phyloP scores from a whole-genome alignment of 1,140 invertebrate species.

The Cecropterus lyciades region DNA sequence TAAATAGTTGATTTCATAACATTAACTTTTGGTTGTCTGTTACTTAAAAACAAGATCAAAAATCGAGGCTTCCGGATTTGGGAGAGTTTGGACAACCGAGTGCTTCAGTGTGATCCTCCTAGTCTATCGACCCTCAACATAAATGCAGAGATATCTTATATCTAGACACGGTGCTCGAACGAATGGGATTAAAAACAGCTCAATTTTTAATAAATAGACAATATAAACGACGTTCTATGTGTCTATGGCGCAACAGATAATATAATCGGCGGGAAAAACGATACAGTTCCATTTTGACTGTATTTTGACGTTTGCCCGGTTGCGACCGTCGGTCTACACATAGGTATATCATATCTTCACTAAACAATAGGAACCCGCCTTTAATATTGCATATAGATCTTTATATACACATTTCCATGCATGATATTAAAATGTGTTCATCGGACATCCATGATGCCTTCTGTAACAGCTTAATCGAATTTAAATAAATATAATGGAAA shows the following conservation, averaged over 20 bases:
- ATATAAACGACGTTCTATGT: too few relatives aligned
- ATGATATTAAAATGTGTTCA: slow-evolving; percentile 1
- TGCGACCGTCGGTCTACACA: too few relatives aligned
- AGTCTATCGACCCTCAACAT: background rate
- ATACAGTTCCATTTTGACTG: too few relatives aligned
- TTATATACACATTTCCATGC: background rate
- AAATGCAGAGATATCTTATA: background rate
- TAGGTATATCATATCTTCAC: too few relatives aligned
- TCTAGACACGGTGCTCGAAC: too few relatives aligned
- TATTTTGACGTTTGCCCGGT: too few relatives aligned
- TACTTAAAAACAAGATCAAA: slow-evolving; percentile 79
- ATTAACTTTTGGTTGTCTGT: slow-evolving; percentile 84
- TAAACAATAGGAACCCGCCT: slow-evolving; percentile 23
- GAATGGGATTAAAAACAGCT: too few relatives aligned
- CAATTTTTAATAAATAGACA: too few relatives aligned
- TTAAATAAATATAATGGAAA: slow-evolving; percentile 28
- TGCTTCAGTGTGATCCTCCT: slow-evolving; percentile 40
- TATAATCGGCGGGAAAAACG: too few relatives aligned
- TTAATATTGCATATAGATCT: background rate
- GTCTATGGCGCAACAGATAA: too few relatives aligned
- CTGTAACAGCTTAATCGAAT: slow-evolving; percentile 11
- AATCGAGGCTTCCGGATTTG: slow-evolving; percentile 70
- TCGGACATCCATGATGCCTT: slow-evolving; percentile 12
- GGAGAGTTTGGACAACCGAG: slow-evolving; percentile 68
- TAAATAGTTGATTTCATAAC: slow-evolving; percentile 83